These are phyloP conservation scores for Callyntrura sp. DNA, from an alignment of 2,888 invertebrate genomes.

Conservation along the genomic window DNA sequence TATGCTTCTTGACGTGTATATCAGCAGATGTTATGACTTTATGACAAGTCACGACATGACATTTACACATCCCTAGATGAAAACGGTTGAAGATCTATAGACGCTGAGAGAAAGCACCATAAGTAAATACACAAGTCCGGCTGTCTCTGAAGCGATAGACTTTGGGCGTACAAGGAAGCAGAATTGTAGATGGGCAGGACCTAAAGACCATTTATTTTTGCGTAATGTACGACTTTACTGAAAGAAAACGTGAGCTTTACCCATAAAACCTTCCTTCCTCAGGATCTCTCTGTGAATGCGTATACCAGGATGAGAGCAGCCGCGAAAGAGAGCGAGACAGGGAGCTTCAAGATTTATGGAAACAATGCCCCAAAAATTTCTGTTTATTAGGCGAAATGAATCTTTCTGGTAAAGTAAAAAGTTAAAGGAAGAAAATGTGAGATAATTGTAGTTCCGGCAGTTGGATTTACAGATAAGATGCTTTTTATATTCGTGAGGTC, in stretches of 20 bases:
- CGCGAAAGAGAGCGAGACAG: too few species aligned
- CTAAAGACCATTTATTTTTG: conserved; percentile 67
- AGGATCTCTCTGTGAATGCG: not conserved
- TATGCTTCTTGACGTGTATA: too few species aligned
- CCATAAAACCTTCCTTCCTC: not conserved
- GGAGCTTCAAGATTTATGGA: conserved; percentile 69
- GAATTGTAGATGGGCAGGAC: conserved; percentile 72
- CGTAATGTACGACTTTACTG: not conserved
- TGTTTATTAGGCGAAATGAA: conserved; percentile 74
- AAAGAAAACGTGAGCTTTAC: not conserved
- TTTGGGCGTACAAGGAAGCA: conserved; percentile 56
- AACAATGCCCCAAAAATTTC: conserved; percentile 69
- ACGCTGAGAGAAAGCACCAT: not conserved
- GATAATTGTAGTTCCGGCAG: not conserved
- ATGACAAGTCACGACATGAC: too few species aligned
- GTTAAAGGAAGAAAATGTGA: conserved; percentile 53
- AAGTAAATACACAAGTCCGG: too few species aligned
- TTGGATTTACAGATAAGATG: too few species aligned
- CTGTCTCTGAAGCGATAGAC: conserved; percentile 59
- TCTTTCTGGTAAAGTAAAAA: conserved; percentile 56
- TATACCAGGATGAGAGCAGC: too few species aligned
- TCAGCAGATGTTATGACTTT: too few species aligned
- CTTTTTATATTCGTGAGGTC: too few species aligned
- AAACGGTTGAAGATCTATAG: too few species aligned
- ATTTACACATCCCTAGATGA: too few species aligned